Base-by-base conservation (phyloP, 2,888 invertebrate species). In the Siphlonurus alternatus region DNA sequence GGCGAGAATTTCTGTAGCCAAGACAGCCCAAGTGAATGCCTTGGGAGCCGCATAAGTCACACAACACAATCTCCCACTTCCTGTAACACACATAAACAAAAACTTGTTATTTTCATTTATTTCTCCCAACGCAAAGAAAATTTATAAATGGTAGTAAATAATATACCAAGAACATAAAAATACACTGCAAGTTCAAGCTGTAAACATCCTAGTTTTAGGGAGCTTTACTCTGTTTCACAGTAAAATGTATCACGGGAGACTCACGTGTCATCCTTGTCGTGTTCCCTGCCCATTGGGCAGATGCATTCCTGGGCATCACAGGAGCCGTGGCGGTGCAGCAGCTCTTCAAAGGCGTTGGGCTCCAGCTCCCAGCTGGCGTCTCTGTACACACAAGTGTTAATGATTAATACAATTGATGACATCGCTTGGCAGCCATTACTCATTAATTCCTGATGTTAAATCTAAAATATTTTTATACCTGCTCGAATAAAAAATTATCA, bases 281-380 rank as follows among this genome's bases (percentile, higher is more conserved):
- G 76, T 1, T 75, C 74, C 25, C 83, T 76, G 5, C 86, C 86
- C 63, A 77, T 71, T 0, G 80, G 80, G 72, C 87, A 87, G 0
- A 70, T 53, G 72, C 92, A 93, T 0, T 67, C 67, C 0, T 67
- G 53, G 0, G 84, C 82, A 59, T 81, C 79, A 71, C 93, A 93
- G 0, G 70, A 68, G 3, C 79, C 72, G 1, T 83, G 81, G 1
- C 87, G 74, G 65, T 84, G 82, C 20, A 84, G 76, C 54, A 90
- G 80, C 65, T 89, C 90, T 0, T 81, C 78, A 74, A 81, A 92
- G 0, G 91, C 90, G 71, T 87, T 82, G 1, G 87, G 87, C 67
- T 81, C 85, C 15, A 82, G 71, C 72, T 93, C 92, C 93, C 92
- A 93, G 0, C 87, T 82, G 0, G 92, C 92, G 73, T 92, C 92